Evolutionary conservation across 2,797 vertebrate genomes (phyloP).

Genomic region (Alouatta caraya): DNA sequence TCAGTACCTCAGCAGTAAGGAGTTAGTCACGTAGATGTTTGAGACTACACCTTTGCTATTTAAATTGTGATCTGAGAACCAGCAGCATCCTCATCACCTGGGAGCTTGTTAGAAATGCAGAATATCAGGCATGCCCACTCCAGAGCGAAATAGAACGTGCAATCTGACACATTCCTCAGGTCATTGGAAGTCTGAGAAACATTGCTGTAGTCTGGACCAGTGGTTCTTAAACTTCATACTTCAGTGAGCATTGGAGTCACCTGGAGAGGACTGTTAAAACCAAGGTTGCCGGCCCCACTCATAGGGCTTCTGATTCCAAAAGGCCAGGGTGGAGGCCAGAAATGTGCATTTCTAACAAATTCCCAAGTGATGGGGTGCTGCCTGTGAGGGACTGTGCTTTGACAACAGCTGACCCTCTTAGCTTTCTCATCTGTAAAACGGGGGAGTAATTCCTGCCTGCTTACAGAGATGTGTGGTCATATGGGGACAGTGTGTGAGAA

Average conservation of each 20-base stretch:
- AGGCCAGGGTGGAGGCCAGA: not conserved
- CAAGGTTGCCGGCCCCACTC: not conserved
- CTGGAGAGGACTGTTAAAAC: constrained; percentile 19
- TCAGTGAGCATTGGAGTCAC: not conserved
- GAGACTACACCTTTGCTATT: not conserved
- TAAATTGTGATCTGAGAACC: not conserved
- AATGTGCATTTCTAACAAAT: constrained; percentile 23
- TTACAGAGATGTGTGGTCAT: not conserved
- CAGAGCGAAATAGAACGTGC: not conserved
- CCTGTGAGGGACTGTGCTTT: not conserved
- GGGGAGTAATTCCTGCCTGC: not conserved
- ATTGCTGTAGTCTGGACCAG: not conserved
- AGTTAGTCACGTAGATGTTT: not conserved
- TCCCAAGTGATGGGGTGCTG: not conserved
- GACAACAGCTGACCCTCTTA: not conserved
- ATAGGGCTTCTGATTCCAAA: constrained; percentile 8
- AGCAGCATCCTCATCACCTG: not conserved
- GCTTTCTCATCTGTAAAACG: not conserved
- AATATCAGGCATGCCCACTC: not conserved
- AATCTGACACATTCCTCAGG: constrained; percentile 12
- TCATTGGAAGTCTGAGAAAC: constrained; percentile 14
- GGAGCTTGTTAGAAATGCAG: constrained; percentile 17
- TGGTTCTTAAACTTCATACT: not conserved
- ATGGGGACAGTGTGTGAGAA: not conserved
- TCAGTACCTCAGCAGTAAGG: not conserved